Base-by-base conservation (phyloP, 2,888 invertebrate genomes). In the Tyria jacobaeae region DNA sequence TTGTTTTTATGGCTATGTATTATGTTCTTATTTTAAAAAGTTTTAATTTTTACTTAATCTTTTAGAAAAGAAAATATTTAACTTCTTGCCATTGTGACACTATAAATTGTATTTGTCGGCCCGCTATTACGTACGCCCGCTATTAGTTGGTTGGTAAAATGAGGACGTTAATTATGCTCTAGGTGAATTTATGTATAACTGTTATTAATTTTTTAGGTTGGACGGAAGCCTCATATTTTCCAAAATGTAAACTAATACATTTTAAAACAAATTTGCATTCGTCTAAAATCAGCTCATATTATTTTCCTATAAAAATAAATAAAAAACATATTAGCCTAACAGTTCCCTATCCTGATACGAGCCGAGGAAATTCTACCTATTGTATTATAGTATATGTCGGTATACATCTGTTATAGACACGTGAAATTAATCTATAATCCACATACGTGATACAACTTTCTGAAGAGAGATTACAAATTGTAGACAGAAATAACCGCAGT, bases 401-500 rank as follows among this genome's bases (percentile, higher is more conserved):
- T 55, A 54, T 44, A 54, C 54, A 54, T 27, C 14, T 44, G 21
- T 31, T 24, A 35, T 9, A 54, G 31, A 24, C 12, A 55, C 31
- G 49, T 49, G 41, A 60, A 57, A 53, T 53, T 62, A 62, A 62
- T 62, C 17, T 37, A 57, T 62, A 62, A 62, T 62, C 17, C 47
- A 39, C 27, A 51, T 64, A 31, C 75, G 75, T 75, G 75, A 59
- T 65, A 41, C 9, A 27, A 6, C 39, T 35, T 53, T 31, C 35
- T 25, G 60, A 52, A 50, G 25, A 50, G 55, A 75, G 75, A 75
- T 75, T 77, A 75, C 60, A 48, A 58, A 47, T 64, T 68, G 60
- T 55, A 25, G 27, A 66, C 75, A 39, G 56, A 75, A 75, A 75
- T 75, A 75, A 62, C 63, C 52, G 7, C 34, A 64, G 54, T 54